Evolutionary conservation across 2,113 vertebrate genomes (phyloP), one percentile per base, ranked within the genome.

Genomic region (Ornithorhynchus anatinus): DNA sequence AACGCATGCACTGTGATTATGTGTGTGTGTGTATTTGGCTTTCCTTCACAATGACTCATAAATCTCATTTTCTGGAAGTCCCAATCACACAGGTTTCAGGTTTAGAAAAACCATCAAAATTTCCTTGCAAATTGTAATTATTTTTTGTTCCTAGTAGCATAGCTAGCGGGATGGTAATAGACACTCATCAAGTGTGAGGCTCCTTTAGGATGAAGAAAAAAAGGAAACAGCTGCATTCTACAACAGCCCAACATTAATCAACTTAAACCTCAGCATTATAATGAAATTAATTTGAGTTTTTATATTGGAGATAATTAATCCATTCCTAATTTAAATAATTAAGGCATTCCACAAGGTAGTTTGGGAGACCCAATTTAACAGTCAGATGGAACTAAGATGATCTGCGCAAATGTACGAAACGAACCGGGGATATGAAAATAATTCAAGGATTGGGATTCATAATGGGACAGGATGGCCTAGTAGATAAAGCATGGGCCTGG

Each of bases 41-140:
- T 84, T 72, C 84, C 85, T 84, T 72, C 50, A 33, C 10, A 60
- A 86, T 92, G 89, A 90, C 81, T 92, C 88, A 88, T 77, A 60
- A 77, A 80, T 77, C 73, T 80, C 33, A 68, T 78, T 61, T 59
- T 63, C 61, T 54, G 75, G 64, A 82, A 82, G 50, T 37, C 75
- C 64, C 50, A 81, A 69, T 72, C 56, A 79, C 59, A 79, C 67
- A 48, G 64, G 61, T 65, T 86, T 80, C 68, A 78, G 67, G 56
- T 52, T 85, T 73, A 61, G 69, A 71, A 80, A 82, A 82, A 50
- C 57, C 48, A 70, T 36, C 47, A 14, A 73, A 80, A 53, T 86
- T 86, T 72, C 50, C 75, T 59, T 69, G 44, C n/a, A 73, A 48
- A 58, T 80, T n/a, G n/a, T n/a, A n/a, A n/a, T n/a, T n/a, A n/a